Conservation (phyloP, 2,113 vertebrate genomes). For the Protobothrops mucrosquamatus region DNA sequence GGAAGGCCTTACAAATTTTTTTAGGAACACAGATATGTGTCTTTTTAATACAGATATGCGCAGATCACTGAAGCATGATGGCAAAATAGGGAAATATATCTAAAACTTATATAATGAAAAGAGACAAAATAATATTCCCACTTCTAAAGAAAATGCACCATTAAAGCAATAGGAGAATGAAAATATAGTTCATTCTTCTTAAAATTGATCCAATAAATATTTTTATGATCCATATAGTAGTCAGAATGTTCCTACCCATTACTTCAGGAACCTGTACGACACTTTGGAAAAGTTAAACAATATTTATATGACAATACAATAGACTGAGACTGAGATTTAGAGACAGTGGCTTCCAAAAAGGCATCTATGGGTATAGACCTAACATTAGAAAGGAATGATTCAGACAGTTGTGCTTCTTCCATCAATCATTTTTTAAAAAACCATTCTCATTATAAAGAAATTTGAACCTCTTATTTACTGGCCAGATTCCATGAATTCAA, state of each 20-base stretch:
- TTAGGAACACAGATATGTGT: neutral
- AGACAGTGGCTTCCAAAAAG: neutral
- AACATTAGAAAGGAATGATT: neutral
- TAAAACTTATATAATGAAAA: neutral
- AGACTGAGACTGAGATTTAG: accelerated
- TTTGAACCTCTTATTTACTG: neutral
- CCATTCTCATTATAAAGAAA: neutral
- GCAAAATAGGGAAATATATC: neutral
- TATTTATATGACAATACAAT: neutral
- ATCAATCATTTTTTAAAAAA: neutral
- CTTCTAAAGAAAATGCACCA: neutral
- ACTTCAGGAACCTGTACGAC: neutral
- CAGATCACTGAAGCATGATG: neutral
- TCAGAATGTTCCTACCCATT: neutral
- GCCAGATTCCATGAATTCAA: neutral
- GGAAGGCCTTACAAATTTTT: conserved; percentile 24
- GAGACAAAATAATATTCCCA: neutral
- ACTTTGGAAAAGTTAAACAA: neutral
- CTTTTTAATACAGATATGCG: neutral
- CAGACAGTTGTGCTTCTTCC: neutral
- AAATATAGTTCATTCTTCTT: neutral
- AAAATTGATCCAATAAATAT: neutral
- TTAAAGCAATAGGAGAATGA: neutral
- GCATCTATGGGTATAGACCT: neutral
- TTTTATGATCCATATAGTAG: neutral